phyloP scores from a whole-genome alignment of 2,888 invertebrate genomes.

The Yponomeuta evonymella region DNA sequence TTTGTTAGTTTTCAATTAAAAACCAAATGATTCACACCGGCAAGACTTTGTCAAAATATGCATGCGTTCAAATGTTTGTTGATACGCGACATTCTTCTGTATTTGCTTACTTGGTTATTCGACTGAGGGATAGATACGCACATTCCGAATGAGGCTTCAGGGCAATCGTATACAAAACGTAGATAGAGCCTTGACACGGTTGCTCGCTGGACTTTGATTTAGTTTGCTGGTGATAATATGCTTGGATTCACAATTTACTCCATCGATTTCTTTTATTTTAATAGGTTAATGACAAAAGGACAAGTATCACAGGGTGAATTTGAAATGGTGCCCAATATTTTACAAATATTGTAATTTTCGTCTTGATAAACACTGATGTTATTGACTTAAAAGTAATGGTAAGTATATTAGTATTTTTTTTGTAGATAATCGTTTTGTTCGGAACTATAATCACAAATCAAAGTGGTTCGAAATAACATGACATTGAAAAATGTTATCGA shows the following conservation, averaged over 20 bases:
- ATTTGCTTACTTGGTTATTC: background rate
- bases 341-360: too few relatives aligned
- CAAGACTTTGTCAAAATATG: background rate
- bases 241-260: background rate
- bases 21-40: background rate
- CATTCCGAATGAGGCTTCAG: constrained; percentile 5
- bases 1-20: background rate
- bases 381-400: too few relatives aligned
- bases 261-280: background rate
- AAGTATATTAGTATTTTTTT: too few relatives aligned
- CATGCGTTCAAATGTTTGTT: background rate
- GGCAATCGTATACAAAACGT: background rate
- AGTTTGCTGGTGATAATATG: background rate
- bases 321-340: too few relatives aligned
- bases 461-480: too few relatives aligned
- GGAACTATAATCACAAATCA: too few relatives aligned
- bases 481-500: too few relatives aligned
- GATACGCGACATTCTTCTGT: background rate
- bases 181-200: constrained; percentile 1
- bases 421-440: too few relatives aligned
- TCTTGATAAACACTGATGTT: too few relatives aligned
- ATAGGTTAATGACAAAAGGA: too few relatives aligned
- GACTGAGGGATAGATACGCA: background rate
- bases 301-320: too few relatives aligned
- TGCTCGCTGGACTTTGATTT: background rate